Evolutionary conservation across 2,113 vertebrate genomes (phyloP).

Genomic region (Lucifuga dentata): DNA sequence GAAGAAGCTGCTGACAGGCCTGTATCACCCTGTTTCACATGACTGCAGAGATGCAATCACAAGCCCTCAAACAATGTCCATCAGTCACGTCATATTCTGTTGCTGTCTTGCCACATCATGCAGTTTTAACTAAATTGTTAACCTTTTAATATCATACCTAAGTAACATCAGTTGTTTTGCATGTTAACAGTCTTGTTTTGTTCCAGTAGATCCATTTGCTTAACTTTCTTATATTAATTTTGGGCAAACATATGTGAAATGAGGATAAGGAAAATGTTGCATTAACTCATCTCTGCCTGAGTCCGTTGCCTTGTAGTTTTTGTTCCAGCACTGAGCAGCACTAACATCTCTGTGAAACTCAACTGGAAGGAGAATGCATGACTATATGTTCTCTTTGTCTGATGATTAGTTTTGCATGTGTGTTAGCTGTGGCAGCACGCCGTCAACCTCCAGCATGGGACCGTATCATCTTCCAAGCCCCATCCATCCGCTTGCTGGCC

Average conservation of each 20-base stretch:
- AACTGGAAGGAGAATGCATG: conserved; percentile 51
- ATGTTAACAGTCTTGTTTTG: conserved; percentile 27
- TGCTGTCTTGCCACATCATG: background rate
- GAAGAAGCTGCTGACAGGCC: conserved; percentile 65
- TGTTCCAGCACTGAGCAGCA: conserved; percentile 19
- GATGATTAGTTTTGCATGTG: conserved; percentile 62
- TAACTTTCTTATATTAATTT: conserved; percentile 18
- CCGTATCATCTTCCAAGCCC: conserved; percentile 28
- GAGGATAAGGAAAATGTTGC: conserved; percentile 11
- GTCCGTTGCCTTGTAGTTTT: conserved; percentile 24
- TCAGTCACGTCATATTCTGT: conserved; percentile 15
- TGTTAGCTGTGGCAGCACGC: conserved; percentile 44
- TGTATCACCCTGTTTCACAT: conserved; percentile 50
- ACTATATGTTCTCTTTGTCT: conserved; percentile 33
- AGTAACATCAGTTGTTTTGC: conserved; percentile 45
- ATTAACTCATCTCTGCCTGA: conserved; percentile 37
- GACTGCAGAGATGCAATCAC: conserved; percentile 1
- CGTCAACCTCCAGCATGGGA: conserved; percentile 64
- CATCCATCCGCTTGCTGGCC: conserved; percentile 57
- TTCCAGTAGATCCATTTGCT: background rate
- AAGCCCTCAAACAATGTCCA: conserved; percentile 21
- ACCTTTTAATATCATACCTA: background rate
- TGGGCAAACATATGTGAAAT: conserved; percentile 37
- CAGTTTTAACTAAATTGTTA: conserved; percentile 26
- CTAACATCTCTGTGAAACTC: conserved; percentile 30